phyloP scores from a whole-genome alignment of 2,113 vertebrate species.

The Gallinago jamesoni region DNA sequence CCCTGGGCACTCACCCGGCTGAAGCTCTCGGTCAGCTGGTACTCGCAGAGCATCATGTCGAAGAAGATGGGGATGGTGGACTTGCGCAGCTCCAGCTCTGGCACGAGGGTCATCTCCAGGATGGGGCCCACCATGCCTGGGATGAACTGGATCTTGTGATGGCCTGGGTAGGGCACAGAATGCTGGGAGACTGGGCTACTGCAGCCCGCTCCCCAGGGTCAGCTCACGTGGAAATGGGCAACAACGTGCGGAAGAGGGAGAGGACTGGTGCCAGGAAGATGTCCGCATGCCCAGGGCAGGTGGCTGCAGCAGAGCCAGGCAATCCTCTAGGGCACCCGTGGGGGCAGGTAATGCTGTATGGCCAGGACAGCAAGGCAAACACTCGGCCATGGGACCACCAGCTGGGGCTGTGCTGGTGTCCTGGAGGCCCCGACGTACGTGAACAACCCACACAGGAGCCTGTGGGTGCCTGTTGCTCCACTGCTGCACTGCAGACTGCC shows the following conservation, averaged over 20 bases:
- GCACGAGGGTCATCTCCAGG: constrained; percentile 68
- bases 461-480: too few relatives aligned
- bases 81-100: constrained; percentile 57
- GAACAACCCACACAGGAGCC: not conserved
- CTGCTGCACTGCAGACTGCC: not conserved
- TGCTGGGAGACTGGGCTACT: not conserved
- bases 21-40: constrained; percentile 30
- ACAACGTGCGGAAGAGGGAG: fast-evolving
- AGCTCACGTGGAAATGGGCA: not conserved
- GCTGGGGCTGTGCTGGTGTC: not conserved
- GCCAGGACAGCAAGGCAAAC: not conserved
- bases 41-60: constrained; percentile 73
- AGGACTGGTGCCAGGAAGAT: not conserved
- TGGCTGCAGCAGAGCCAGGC: fast-evolving
- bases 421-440: not conserved
- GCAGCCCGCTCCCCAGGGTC: not conserved
- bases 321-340: not conserved
- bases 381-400: not conserved
- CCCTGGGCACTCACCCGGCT: not conserved
- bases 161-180: not conserved
- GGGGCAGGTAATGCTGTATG: not conserved
- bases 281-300: not conserved
- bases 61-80: constrained; percentile 71
- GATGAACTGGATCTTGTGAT: constrained; percentile 64
- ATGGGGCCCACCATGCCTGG: constrained; percentile 68